phyloP scores from a whole-genome alignment of 2,888 invertebrate species.

The Mythimna loreyi region DNA sequence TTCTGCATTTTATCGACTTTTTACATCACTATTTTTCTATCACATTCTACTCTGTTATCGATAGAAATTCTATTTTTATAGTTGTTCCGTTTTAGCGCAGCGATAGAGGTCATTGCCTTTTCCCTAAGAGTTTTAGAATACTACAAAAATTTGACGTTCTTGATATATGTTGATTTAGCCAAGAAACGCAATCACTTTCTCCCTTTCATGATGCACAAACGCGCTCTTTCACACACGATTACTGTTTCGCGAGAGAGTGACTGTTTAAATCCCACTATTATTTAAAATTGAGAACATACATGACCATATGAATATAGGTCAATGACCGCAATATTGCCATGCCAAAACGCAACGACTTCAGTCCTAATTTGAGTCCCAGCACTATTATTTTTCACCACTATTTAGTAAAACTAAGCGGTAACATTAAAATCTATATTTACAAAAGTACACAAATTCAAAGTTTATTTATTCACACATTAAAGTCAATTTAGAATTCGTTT shows the following conservation, averaged over 20 bases:
- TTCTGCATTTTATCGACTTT: not conserved
- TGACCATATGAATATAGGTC: not conserved
- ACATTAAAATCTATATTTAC: conserved; percentile 15
- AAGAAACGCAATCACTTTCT: no score
- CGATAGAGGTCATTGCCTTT: not conserved
- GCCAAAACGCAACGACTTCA: not conserved
- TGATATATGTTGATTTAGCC: not conserved
- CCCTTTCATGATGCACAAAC: no score
- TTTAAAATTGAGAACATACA: not conserved
- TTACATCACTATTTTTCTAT: not conserved
- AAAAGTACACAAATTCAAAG: not conserved
- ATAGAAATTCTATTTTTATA: conserved; percentile 5
- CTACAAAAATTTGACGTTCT: not conserved
- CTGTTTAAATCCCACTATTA: not conserved
- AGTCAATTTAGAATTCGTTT: not conserved
- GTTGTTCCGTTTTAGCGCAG: not conserved
- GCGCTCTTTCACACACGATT: no score
- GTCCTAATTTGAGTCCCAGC: not conserved
- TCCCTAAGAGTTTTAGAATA: not conserved
- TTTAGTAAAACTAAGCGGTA: conserved; percentile 8
- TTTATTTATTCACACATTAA: not conserved
- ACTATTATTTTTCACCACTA: not conserved
- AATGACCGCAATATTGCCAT: not conserved
- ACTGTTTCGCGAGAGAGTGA: no score
- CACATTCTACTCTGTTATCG: not conserved